phyloP scores from a whole-genome alignment of 2,113 vertebrate genomes.

The Tautogolabrus adspersus region DNA sequence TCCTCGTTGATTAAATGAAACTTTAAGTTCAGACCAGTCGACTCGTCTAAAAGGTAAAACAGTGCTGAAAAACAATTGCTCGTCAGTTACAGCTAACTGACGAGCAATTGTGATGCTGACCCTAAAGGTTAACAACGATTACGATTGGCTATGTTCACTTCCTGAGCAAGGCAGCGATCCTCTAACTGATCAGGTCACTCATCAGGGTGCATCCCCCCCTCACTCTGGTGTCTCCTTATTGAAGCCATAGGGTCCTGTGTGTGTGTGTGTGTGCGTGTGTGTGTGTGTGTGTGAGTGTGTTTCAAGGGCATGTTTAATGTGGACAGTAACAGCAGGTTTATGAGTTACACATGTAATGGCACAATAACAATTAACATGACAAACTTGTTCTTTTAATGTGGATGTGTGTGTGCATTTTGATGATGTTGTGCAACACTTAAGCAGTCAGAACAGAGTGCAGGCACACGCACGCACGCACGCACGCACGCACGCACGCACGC shows the following conservation, averaged over 20 bases:
- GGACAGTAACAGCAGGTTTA: conserved; percentile 7
- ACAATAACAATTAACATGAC: neutral
- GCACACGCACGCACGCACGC: neutral
- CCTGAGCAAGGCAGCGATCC: too few relatives aligned
- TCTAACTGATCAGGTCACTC: too few relatives aligned
- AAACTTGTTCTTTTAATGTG: neutral
- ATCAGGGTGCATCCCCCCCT: too few relatives aligned
- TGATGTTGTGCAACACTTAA: neutral
- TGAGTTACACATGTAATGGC: neutral
- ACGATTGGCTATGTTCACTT: too few relatives aligned
- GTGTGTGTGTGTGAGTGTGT: neutral
- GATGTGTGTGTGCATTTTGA: neutral
- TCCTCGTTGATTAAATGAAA: too few relatives aligned
- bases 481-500: neutral
- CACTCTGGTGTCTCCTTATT: too few relatives aligned
- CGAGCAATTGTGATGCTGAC: too few relatives aligned
- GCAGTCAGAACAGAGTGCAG: neutral
- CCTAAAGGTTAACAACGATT: too few relatives aligned
- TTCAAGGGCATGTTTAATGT: neutral
- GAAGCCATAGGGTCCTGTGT: neutral
- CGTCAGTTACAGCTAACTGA: too few relatives aligned
- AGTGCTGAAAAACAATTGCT: too few relatives aligned
- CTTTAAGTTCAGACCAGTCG: too few relatives aligned
- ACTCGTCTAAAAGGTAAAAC: too few relatives aligned
- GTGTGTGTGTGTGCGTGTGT: neutral